Percentiles rank a stretch among this genome's conserved stretches.
Conservation (phyloP, 1,140 invertebrate species). For the Zaprionus ornatus region DNA sequence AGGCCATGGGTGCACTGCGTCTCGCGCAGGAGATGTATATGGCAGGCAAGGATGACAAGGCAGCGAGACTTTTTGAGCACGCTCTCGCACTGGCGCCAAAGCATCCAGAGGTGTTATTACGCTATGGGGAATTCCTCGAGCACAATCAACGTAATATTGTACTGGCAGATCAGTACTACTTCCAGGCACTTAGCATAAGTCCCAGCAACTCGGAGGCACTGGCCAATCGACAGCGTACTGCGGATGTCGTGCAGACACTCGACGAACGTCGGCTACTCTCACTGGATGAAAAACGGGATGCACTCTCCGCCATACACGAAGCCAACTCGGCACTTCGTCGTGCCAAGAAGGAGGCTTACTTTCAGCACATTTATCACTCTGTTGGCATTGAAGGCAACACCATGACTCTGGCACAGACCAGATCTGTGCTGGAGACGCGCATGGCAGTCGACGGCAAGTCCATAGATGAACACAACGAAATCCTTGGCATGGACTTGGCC, state of each 20-base stretch:
- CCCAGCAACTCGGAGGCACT: conserved; percentile 93
- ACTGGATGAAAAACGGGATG: conserved; percentile 94
- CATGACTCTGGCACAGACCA: conserved; percentile 96
- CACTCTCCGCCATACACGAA: conserved; percentile 92
- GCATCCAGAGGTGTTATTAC: conserved; percentile 95
- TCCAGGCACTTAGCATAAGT: conserved; percentile 90
- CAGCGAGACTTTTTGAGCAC: conserved; percentile 94
- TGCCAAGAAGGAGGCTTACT: conserved; percentile 97
- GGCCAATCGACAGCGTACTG: conserved; percentile 92
- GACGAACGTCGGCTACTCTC: conserved; percentile 91
- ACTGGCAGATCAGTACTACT: conserved; percentile 95
- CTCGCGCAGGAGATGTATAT: conserved; percentile 93
- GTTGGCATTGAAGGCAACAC: conserved; percentile 99
- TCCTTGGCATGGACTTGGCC: conserved; percentile 96
- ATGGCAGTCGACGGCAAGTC: conserved; percentile 97
- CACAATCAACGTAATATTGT: conserved; percentile 93
- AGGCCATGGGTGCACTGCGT: conserved; percentile 93
- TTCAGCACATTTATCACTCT: conserved; percentile 98
- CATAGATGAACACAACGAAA: conserved; percentile 98
- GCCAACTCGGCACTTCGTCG: conserved; percentile 91
- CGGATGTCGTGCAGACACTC: conserved; percentile 94
- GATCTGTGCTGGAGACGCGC: conserved; percentile 96
- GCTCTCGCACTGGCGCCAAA: conserved; percentile 94
- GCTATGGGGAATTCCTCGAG: conserved; percentile 97
- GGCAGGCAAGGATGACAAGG: conserved; percentile 93